Conservation (phyloP, 1,140 invertebrate genomes). For the Metaphire vulgaris region DNA sequence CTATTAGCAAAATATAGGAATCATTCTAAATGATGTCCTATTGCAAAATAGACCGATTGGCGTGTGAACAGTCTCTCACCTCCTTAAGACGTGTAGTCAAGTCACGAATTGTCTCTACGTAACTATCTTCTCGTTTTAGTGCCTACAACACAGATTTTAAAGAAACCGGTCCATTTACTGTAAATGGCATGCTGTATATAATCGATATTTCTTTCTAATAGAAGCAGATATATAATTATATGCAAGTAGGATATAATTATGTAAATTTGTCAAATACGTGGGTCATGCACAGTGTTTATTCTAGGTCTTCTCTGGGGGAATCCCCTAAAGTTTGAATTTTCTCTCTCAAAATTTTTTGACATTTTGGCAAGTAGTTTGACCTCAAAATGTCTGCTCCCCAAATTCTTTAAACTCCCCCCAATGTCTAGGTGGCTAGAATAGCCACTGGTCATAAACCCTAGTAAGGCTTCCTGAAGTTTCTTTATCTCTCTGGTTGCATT, state of each 20-base stretch:
- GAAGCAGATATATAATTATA: neutral
- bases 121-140: slow-evolving; percentile 99
- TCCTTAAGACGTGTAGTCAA: slow-evolving; percentile 83
- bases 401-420: no score
- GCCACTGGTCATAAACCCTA: no score
- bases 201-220: neutral
- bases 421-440: no score
- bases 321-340: neutral
- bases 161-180: no score
- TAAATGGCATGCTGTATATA: no score
- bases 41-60: neutral
- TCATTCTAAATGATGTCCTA: neutral
- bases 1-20: neutral
- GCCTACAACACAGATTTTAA: slow-evolving; percentile 62
- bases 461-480: no score
- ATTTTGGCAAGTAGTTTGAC: no score
- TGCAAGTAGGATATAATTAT: neutral
- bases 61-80: slow-evolving; percentile 33
- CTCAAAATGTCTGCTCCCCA: no score
- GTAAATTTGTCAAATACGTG: neutral
- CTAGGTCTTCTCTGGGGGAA: neutral
- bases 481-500: no score
- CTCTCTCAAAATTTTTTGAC: no score
- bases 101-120: slow-evolving; percentile 99
- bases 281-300: neutral